These are phyloP conservation scores for Percopsis omiscomaycus DNA, from an alignment of 2,797 vertebrate genomes.

Conservation along the genomic window DNA sequence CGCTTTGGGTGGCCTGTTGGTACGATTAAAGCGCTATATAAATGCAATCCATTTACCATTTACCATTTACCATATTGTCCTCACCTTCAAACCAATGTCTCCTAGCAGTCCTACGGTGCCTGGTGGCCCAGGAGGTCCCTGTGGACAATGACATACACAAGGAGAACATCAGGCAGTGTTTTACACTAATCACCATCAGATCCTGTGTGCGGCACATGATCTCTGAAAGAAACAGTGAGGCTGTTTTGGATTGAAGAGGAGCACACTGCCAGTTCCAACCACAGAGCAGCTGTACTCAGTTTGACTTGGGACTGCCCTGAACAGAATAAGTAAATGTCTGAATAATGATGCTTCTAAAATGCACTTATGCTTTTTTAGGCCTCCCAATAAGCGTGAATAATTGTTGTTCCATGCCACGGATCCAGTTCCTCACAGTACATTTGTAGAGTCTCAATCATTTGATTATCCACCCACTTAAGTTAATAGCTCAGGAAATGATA, in stretches of 20 bases:
- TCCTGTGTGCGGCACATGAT: neutral
- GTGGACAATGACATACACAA: slow-evolving; percentile 23
- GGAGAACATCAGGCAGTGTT: slow-evolving; percentile 5
- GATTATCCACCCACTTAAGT: no score
- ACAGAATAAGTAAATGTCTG: slow-evolving; percentile 3
- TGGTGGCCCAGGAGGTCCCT: slow-evolving; percentile 88
- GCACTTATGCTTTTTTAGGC: slow-evolving; percentile 7
- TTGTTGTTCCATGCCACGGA: slow-evolving; percentile 2
- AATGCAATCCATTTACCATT: no score
- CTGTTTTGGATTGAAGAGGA: slow-evolving; percentile 8
- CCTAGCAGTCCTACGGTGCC: slow-evolving; percentile 87
- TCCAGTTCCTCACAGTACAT: no score
- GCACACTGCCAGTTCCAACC: slow-evolving; percentile 28
- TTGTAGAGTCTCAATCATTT: no score
- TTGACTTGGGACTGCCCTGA: slow-evolving; percentile 20
- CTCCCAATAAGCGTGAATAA: slow-evolving; percentile 12
- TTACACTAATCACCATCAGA: slow-evolving; percentile 10
- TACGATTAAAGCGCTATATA: no score
- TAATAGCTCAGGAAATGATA: no score
- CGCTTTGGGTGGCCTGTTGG: no score
- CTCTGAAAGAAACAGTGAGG: neutral
- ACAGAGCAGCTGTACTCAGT: slow-evolving; percentile 24
- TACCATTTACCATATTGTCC: no score
- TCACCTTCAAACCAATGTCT: slow-evolving; percentile 91
- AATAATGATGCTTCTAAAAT: slow-evolving; percentile 28